Conservation (phyloP, 2,888 invertebrate genomes). For the Hirtodrosophila duncani region DNA sequence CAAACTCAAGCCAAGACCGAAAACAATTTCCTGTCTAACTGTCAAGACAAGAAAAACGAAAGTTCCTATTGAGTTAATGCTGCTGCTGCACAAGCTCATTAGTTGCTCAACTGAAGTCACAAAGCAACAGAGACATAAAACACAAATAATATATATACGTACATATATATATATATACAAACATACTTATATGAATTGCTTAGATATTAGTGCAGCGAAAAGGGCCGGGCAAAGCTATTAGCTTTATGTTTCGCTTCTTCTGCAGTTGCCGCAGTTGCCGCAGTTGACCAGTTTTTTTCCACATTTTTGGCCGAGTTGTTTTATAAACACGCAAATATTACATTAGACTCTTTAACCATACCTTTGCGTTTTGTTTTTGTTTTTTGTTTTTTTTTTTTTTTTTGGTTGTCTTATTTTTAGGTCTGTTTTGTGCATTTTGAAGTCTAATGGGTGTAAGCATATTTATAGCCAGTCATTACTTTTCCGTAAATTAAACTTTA, state of each 20-base stretch:
- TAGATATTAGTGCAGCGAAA: conserved; percentile 27
- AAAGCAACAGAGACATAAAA: conserved; percentile 23
- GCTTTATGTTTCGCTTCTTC: conserved; percentile 37
- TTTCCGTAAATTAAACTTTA: conserved; percentile 69
- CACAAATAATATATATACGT: conserved; percentile 22
- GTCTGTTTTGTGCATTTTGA: conserved; percentile 11
- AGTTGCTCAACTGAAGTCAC: conserved; percentile 46
- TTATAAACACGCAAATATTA: conserved; percentile 69
- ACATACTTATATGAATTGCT: conserved; percentile 3
- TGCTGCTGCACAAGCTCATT: conserved; percentile 45
- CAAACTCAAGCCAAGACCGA: conserved; percentile 12
- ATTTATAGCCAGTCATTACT: conserved; percentile 71
- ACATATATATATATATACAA: neutral
- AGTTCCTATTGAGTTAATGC: conserved; percentile 38
- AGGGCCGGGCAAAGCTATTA: conserved; percentile 46
- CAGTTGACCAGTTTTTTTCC: conserved; percentile 47
- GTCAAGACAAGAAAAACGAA: conserved; percentile 54
- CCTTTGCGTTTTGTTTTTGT: conserved; percentile 36
- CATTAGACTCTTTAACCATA: conserved; percentile 52
- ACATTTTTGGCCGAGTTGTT: conserved; percentile 45
- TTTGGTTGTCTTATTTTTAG: conserved; percentile 31
- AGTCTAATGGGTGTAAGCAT: conserved; percentile 61
- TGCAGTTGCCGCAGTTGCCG: conserved; percentile 43
- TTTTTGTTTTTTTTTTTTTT: conserved; percentile 21
- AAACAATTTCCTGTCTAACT: conserved; percentile 58